phyloP scores from a whole-genome alignment of 2,888 invertebrate species.

The Tolmerus cingulatus region DNA sequence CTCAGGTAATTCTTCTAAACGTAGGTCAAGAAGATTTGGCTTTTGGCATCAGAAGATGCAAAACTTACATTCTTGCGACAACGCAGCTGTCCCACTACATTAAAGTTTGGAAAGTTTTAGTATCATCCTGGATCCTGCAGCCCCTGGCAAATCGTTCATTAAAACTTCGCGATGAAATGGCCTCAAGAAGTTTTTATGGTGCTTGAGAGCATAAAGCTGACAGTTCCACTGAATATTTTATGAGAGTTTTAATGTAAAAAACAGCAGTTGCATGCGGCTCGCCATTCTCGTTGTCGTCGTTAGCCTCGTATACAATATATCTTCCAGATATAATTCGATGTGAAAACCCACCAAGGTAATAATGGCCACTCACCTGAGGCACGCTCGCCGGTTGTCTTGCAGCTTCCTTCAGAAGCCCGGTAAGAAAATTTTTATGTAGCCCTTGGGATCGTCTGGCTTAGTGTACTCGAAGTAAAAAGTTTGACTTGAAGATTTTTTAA shows the following conservation, averaged over 20 bases:
- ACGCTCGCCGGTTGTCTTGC: neutral
- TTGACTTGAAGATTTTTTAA: neutral
- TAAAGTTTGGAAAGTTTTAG: neutral
- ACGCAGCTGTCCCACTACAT: neutral
- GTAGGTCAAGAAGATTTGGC: neutral
- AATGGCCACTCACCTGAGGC: neutral
- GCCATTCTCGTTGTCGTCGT: neutral
- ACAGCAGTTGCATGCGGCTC: neutral
- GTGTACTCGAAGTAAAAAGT: neutral
- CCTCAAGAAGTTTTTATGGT: neutral
- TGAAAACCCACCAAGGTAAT: neutral
- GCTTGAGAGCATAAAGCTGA: neutral
- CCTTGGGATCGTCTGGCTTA: neutral
- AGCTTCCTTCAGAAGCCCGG: neutral
- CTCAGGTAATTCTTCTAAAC: no score
- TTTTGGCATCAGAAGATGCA: neutral
- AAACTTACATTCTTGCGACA: neutral
- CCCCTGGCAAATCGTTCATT: neutral
- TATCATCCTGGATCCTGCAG: neutral
- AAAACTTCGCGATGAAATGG: neutral
- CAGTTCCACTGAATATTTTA: neutral
- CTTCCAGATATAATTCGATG: neutral
- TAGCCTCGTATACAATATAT: neutral
- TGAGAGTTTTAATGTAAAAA: neutral
- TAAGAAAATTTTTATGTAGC: neutral